Evolutionary conservation across 2,888 invertebrate species (phyloP).

Genomic region (Sabellastarte sp.): DNA sequence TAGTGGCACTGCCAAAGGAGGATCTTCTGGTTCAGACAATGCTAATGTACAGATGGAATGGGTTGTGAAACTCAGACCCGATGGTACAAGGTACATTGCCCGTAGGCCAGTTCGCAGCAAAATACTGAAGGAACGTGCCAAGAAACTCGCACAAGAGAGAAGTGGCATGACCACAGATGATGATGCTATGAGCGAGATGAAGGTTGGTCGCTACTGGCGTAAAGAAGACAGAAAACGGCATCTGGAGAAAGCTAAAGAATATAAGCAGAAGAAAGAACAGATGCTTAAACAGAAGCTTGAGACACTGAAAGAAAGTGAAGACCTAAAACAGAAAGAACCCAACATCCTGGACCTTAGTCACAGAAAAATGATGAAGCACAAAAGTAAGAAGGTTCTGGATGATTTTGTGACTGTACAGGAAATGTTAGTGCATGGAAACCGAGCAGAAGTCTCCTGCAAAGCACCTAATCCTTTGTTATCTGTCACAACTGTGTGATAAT

Average conservation of each 20-base stretch:
- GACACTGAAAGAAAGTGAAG: constrained; percentile 51
- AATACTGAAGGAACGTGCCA: constrained; percentile 69
- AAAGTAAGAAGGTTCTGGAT: constrained; percentile 61
- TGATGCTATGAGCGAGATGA: constrained; percentile 75
- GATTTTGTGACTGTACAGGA: constrained; percentile 67
- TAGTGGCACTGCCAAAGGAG: background rate
- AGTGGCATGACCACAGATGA: constrained; percentile 74
- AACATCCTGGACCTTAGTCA: constrained; percentile 62
- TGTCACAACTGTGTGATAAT: constrained; percentile 60
- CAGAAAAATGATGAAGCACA: constrained; percentile 66
- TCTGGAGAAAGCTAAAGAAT: constrained; percentile 70
- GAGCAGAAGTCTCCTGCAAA: constrained; percentile 13
- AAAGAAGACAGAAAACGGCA: constrained; percentile 75
- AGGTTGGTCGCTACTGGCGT: constrained; percentile 74
- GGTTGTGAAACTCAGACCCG: constrained; percentile 76
- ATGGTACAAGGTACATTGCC: constrained; percentile 76
- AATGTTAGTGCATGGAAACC: constrained; percentile 65
- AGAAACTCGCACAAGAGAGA: constrained; percentile 70
- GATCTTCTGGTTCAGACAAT: background rate
- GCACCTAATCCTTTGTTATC: constrained; percentile 54
- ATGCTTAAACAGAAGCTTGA: constrained; percentile 33
- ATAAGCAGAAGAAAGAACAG: constrained; percentile 51
- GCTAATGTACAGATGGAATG: constrained; percentile 61
- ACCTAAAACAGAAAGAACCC: constrained; percentile 36
- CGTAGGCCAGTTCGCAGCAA: constrained; percentile 70